Evolutionary conservation across 2,113 vertebrate species (phyloP), one percentile per base, ranked within the genome.

Genomic region (Pelecanoides urinatrix): DNA sequence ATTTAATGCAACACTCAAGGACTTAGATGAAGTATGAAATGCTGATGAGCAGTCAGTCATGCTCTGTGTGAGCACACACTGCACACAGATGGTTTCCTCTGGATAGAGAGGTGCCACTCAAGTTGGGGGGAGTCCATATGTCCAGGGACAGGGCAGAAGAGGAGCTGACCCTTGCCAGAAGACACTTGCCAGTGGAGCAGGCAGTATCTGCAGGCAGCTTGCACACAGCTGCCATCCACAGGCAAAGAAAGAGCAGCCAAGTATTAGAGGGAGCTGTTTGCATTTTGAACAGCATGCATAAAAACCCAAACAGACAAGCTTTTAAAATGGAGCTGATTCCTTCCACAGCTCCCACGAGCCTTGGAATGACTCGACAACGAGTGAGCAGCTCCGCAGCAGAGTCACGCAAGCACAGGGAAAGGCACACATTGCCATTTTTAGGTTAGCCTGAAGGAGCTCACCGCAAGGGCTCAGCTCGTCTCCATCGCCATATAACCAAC

Each of bases 1-100:
- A 52, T 86, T 86, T 98, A 98, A 98, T 96, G 98, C 89, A 92
- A 67, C 95, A 91, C 85, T 95, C 62, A 52, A 70, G 62, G 90
- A 91, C 88, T 94, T 7, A 9, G 80, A 97, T 95, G 92, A 90
- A 85, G 84, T 73, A 88, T 91, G 97, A 88, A 90, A 95, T 91
- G 96, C 80, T 92, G 91, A 95, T 91, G 91, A 89, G 79, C 62
- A 65, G 72, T 67, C 58, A 67, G 66, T 80, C 90, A 76, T 9
- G 13, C 86, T 53, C 78, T 55, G 70, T 14, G 25, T 23, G 73
- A 94, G 80, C 74, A 58, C 88, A 73, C 62, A 36, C 75, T 34
- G 56, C 49, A 92, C 81, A 66, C 81, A 65, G 67, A 61, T 16
- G n/a, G 73, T 50, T 83, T 87, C 76, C 55, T 87, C 56, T 2